Evolutionary conservation across 2,888 invertebrate genomes (phyloP), one percentile per base, ranked within the genome.

Genomic region (Lasioglossum villosulum): DNA sequence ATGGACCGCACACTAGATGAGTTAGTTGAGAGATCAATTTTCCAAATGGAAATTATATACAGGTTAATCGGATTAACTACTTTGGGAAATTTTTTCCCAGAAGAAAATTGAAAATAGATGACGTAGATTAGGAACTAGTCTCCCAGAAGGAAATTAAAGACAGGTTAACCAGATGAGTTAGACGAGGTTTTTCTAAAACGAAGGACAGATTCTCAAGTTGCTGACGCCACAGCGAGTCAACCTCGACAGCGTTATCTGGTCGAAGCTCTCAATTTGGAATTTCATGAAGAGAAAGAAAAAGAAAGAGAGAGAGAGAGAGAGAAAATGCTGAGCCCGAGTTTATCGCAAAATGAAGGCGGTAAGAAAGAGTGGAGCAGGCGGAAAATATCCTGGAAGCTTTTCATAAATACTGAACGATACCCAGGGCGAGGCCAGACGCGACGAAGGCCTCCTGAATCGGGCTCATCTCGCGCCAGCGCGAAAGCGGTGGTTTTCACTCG

Each of bases 361-460:
- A 56, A 56, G 48, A 39, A 72, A 34, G 83, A 74, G 59, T 37
- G 56, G 71, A 89, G 81, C 71, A 80, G 77, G 81, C 85, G 88
- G 80, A 84, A 87, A 87, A 83, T 90, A 91, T 89, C 87, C 89
- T 88, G 89, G 88, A 87, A 92, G 94, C 93, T 93, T 94, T 94
- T 95, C 93, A 94, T 95, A 94, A 94, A 94, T 94, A 94, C 92
- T 92, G 92, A 92, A 94, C 93, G 93, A 93, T 93, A 94, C 92
- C 90, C 88, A 90, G 89, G 89, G 90, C 89, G 90, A 90, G 92
- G 88, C 90, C 90, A 87, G 84, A 86, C 90, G 83, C 86, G 85
- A 75, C 80, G 83, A 78, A 81, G 82, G 89, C 89, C 86, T 88
- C 86, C 88, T 90, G 92, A 93, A 93, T 93, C 93, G 90, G 91